phyloP scores from a whole-genome alignment of 2,888 invertebrate genomes.

The Melanostoma mellinum region DNA sequence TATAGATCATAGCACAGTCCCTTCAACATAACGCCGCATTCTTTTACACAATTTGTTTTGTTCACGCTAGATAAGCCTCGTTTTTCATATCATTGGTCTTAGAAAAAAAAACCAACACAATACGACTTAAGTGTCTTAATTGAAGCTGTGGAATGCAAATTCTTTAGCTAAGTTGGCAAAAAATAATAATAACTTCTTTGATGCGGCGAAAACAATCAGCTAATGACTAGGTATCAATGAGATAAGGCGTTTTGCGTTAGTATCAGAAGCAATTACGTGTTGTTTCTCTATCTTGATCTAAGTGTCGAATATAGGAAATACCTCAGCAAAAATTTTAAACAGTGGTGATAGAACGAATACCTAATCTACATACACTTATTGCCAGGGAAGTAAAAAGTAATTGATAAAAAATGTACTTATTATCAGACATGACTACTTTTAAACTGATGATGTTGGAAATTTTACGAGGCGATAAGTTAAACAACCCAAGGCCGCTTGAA shows the following conservation, averaged over 20 bases:
- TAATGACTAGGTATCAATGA: conserved; percentile 16
- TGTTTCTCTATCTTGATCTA: conserved; percentile 15
- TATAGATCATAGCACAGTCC: conserved; percentile 43
- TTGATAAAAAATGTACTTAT: neutral
- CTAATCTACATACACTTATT: too few species aligned
- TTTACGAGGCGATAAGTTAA: neutral
- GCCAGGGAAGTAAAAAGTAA: neutral
- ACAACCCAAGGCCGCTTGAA: conserved; percentile 18
- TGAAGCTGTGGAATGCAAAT: conserved; percentile 51
- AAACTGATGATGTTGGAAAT: conserved; percentile 16
- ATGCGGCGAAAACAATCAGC: conserved; percentile 37
- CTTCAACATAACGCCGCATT: conserved; percentile 36
- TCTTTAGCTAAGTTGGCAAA: neutral
- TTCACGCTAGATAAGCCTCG: neutral
- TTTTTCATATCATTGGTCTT: conserved; percentile 20
- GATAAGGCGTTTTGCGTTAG: neutral
- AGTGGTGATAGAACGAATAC: neutral
- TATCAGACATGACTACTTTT: conserved; percentile 31
- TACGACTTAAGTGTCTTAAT: conserved; percentile 56
- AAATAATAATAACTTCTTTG: conserved; percentile 40
- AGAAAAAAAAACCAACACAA: conserved; percentile 26
- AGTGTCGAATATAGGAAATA: neutral
- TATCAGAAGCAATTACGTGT: conserved; percentile 5
- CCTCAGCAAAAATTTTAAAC: neutral
- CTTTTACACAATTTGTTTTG: conserved; percentile 42